phyloP scores from a whole-genome alignment of 1,140 invertebrate species.

The Drosophila truncata region DNA sequence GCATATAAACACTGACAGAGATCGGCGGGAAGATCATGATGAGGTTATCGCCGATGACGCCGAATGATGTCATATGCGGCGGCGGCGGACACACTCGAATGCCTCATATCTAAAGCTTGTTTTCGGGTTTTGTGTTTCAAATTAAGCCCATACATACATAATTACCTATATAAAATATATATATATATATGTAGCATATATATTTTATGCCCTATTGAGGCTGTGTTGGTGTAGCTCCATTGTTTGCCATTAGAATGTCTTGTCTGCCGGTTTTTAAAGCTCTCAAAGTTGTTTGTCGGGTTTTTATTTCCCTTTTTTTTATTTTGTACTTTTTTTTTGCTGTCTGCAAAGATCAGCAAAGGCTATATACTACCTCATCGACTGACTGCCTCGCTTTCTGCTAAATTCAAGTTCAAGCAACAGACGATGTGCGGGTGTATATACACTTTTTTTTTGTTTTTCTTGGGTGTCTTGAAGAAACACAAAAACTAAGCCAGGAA shows the following conservation, averaged over 20 bases:
- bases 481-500: conserved; percentile 5
- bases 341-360: conserved; percentile 22
- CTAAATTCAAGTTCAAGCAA: conserved; percentile 75
- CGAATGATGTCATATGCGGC: conserved; percentile 75
- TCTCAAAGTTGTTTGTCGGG: conserved; percentile 73
- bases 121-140: conserved; percentile 71
- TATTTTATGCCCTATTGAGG: conserved; percentile 26
- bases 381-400: conserved; percentile 29
- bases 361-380: conserved; percentile 10
- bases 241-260: conserved; percentile 78
- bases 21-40: conserved; percentile 43
- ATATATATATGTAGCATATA: conserved; percentile 14
- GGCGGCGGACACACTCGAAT: conserved; percentile 67
- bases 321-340: conserved; percentile 13
- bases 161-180: conserved; percentile 33
- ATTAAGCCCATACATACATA: conserved; percentile 40
- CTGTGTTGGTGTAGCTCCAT: conserved; percentile 45
- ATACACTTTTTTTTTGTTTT: background rate
- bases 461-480: conserved; percentile 15
- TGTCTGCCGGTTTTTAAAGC: conserved; percentile 60
- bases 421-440: conserved; percentile 46
- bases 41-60: conserved; percentile 63
- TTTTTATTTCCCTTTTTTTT: conserved; percentile 39
- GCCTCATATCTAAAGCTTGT: conserved; percentile 62
- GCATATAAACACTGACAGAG: conserved; percentile 37